These are phyloP conservation scores for Corydoras maculifer DNA, from an alignment of 2,113 vertebrate species.

Conservation along the genomic window DNA sequence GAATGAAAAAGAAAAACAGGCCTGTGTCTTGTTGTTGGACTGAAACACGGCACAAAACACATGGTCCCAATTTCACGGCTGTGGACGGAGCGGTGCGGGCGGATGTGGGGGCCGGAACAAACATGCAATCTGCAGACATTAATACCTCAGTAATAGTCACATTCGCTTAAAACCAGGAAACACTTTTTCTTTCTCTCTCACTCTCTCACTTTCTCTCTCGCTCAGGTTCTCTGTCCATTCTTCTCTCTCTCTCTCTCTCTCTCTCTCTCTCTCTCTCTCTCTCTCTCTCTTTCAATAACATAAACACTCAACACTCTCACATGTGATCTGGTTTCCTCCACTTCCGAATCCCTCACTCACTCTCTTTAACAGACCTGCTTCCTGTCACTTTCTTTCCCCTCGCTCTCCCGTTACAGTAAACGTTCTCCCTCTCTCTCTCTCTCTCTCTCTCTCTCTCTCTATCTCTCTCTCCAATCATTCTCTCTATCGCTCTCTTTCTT, in stretches of 20 bases:
- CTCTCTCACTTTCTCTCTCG: constrained; percentile 1
- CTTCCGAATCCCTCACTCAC: not conserved
- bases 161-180: constrained; percentile 51
- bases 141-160: constrained; percentile 54
- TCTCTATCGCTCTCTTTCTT: no score
- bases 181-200: constrained; percentile 11
- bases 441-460: no score
- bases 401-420: not conserved
- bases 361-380: constrained; percentile 18
- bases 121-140: constrained; percentile 54
- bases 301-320: constrained; percentile 7
- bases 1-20: constrained; percentile 45
- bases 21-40: constrained; percentile 44
- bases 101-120: constrained; percentile 52
- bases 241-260: constrained; percentile 12
- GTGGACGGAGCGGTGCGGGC: constrained; percentile 49
- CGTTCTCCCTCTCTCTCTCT: constrained; percentile 18
- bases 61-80: constrained; percentile 68
- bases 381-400: constrained; percentile 9
- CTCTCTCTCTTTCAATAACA: not conserved
- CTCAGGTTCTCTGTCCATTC: no score
- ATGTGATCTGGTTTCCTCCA: not conserved
- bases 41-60: constrained; percentile 49
- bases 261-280: constrained; percentile 20
- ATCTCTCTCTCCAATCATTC: no score